Conservation (phyloP, 2,797 vertebrate genomes). For the Sarcophilus harrisii region DNA sequence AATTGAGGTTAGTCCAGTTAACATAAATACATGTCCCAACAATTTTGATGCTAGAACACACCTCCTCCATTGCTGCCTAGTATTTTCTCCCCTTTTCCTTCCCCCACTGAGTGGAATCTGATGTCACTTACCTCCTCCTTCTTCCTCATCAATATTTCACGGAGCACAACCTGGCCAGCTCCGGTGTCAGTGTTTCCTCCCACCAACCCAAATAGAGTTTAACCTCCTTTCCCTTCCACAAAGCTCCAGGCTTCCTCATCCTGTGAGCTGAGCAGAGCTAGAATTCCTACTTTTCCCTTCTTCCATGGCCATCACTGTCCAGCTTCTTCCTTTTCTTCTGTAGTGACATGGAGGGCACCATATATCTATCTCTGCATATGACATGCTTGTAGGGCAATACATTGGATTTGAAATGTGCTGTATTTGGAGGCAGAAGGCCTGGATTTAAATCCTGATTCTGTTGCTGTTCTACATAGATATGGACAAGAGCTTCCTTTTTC, state of each 20-base stretch:
- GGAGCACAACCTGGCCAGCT: constrained; percentile 22
- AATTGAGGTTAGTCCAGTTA: not conserved
- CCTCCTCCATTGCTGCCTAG: not conserved
- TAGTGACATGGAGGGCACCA: not conserved
- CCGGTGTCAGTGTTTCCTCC: constrained; percentile 47
- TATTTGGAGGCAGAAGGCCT: not conserved
- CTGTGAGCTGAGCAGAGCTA: not conserved
- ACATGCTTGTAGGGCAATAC: not conserved
- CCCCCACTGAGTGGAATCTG: constrained; percentile 9
- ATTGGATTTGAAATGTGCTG: not conserved
- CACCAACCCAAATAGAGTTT: constrained; percentile 3
- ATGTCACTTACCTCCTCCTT: not conserved
- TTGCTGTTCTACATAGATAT: not conserved
- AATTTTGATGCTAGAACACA: not conserved
- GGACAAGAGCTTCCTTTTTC: not conserved
- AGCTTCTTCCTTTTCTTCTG: not conserved
- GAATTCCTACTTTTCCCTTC: not conserved
- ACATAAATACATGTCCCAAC: not conserved
- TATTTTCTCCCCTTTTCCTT: not conserved
- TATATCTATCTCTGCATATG: not conserved
- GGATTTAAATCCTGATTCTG: not conserved
- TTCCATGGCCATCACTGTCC: not conserved
- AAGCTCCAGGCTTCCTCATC: not conserved
- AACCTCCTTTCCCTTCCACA: not conserved
- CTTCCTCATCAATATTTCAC: constrained; percentile 67